Evolutionary conservation across 1,140 invertebrate genomes (phyloP).

Genomic region (Neuroterus valhalla): DNA sequence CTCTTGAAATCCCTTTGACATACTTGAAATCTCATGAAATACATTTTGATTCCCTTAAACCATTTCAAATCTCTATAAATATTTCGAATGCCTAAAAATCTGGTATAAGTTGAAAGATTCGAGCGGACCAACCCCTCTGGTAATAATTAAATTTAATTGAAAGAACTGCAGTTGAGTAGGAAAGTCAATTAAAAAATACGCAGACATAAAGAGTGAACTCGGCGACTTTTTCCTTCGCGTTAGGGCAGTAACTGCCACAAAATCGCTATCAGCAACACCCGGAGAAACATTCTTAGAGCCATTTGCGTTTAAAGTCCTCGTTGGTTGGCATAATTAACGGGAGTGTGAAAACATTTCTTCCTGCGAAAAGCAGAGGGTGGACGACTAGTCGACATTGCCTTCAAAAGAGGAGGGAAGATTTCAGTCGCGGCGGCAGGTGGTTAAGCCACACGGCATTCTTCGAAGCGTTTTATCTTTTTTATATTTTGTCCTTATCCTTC

Average conservation of each 20-base stretch:
- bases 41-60: too few relatives aligned
- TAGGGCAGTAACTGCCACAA: conserved; percentile 34
- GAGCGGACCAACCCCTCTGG: too few relatives aligned
- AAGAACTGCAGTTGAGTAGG: neutral
- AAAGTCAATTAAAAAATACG: neutral
- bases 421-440: conserved; percentile 49
- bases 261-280: conserved; percentile 45
- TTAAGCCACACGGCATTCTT: conserved; percentile 56
- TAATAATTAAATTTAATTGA: neutral
- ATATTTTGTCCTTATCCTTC: conserved; percentile 35
- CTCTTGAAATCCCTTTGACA: too few relatives aligned
- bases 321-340: conserved; percentile 62
- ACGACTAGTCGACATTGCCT: conserved; percentile 40
- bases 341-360: conserved; percentile 51
- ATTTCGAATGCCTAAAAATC: too few relatives aligned
- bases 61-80: too few relatives aligned
- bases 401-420: conserved; percentile 42
- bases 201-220: neutral
- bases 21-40: too few relatives aligned
- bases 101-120: too few relatives aligned
- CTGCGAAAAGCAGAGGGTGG: conserved; percentile 46
- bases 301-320: conserved; percentile 56
- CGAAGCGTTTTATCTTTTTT: conserved; percentile 48
- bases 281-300: conserved; percentile 43
- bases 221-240: neutral